phyloP scores from a whole-genome alignment of 35 echinoderm and acorn worm species.

The Anneissia japonica region DNA sequence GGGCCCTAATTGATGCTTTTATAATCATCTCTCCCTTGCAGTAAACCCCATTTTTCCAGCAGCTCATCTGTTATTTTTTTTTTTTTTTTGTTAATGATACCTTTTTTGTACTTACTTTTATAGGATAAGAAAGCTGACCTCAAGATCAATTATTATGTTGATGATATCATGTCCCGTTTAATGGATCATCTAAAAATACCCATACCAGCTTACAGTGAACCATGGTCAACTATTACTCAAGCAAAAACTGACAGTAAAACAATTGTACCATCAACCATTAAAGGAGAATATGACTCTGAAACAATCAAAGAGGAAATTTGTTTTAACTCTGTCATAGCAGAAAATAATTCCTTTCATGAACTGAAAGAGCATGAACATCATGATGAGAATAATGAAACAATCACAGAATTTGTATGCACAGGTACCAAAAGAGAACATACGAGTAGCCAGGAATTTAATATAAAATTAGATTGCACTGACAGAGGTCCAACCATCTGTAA shows the following conservation, averaged over 20 bases:
- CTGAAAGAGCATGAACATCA: too few relatives aligned
- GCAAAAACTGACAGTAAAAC: not conserved
- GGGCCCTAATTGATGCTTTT: not conserved
- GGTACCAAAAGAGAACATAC: too few relatives aligned
- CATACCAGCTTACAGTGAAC: conserved; percentile 53
- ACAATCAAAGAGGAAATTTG: too few relatives aligned
- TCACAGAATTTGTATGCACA: too few relatives aligned
- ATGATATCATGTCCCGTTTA: conserved; percentile 80
- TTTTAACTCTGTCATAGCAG: too few relatives aligned
- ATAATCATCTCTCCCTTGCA: not conserved
- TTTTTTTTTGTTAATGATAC: not conserved
- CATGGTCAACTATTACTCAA: not conserved
- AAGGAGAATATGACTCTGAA: not conserved
- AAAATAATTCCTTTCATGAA: too few relatives aligned
- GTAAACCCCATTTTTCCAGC: not conserved
- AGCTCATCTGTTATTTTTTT: not conserved
- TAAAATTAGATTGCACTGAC: too few relatives aligned
- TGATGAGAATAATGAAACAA: too few relatives aligned
- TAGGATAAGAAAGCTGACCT: conserved; percentile 86
- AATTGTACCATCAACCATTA: not conserved
- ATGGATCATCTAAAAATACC: conserved; percentile 61
- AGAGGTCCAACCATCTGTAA: too few relatives aligned
- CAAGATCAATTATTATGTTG: conserved; percentile 77
- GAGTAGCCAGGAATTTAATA: too few relatives aligned
- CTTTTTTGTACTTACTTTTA: not conserved